Evolutionary conservation across 2,113 vertebrate species (phyloP).

Genomic region (Marcusenius ussheri): DNA sequence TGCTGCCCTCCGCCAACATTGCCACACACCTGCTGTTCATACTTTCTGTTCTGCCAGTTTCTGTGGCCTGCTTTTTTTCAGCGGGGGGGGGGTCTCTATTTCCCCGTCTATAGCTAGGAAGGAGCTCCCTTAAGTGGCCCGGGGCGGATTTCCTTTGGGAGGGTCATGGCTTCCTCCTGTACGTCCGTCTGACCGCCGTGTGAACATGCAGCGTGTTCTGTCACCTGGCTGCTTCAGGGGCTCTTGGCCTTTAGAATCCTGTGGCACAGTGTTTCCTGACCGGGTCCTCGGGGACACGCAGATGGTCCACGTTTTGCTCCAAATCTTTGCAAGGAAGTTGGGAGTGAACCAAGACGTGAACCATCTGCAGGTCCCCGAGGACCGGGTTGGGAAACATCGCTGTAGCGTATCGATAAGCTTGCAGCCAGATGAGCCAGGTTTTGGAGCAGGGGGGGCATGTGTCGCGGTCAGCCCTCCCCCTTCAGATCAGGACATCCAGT

Average conservation of each 20-base stretch:
- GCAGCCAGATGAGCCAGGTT: not conserved
- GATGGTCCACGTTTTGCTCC: not conserved
- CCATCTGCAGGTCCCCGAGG: not conserved
- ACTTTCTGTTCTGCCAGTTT: not conserved
- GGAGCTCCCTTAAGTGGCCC: not conserved
- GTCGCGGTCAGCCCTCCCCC: constrained; percentile 22
- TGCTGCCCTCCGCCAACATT: not conserved
- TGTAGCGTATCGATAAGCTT: not conserved
- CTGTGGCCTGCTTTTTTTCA: not conserved
- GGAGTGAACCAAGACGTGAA: not conserved
- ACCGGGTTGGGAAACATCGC: not conserved
- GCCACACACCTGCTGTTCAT: not conserved
- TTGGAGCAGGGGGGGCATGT: not conserved
- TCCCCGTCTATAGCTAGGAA: not conserved
- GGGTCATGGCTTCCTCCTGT: not conserved
- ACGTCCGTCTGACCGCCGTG: not conserved
- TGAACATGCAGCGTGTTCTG: not conserved
- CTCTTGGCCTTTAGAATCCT: not conserved
- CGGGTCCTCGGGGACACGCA: not conserved
- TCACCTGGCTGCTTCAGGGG: not conserved
- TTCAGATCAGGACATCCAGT: constrained; percentile 22
- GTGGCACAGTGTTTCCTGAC: not conserved
- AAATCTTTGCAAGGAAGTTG: not conserved
- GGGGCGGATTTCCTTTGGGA: not conserved
- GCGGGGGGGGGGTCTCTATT: not conserved